These are phyloP conservation scores for Suricata suricatta DNA, from an alignment of 2,113 vertebrate species.

Conservation along the genomic window DNA sequence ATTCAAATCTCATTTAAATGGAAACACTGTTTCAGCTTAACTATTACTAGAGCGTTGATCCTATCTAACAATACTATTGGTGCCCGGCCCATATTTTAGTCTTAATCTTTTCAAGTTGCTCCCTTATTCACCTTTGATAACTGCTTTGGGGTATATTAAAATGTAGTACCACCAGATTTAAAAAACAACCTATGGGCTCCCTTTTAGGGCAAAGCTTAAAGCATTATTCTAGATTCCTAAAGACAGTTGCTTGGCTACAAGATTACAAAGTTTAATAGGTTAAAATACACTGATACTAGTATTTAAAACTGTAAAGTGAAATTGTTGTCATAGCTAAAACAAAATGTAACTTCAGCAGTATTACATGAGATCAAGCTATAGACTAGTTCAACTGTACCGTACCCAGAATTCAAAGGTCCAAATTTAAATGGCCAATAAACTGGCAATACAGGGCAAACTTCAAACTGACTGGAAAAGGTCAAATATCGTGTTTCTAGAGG, in stretches of 20 bases:
- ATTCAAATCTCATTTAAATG: conserved; percentile 43
- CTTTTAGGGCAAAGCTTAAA: neutral
- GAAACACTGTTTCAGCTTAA: neutral
- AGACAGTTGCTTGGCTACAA: neutral
- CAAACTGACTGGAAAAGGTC: neutral
- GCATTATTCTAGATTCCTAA: neutral
- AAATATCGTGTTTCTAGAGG: conserved; percentile 25
- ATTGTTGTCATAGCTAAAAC: neutral
- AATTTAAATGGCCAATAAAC: conserved; percentile 46
- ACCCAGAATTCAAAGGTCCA: conserved; percentile 50
- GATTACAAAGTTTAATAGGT: conserved; percentile 8
- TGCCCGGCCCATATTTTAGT: neutral
- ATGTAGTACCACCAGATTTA: neutral
- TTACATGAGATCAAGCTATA: neutral
- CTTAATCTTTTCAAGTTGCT: neutral
- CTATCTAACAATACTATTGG: neutral
- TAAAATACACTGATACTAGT: neutral
- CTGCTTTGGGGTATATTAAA: neutral
- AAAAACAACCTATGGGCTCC: neutral
- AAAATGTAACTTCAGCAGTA: neutral
- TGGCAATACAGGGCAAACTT: conserved; percentile 44
- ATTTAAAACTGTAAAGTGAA: conserved; percentile 32
- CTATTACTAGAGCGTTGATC: neutral
- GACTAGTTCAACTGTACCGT: neutral
- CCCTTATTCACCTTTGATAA: neutral